These are phyloP conservation scores for Synergus umbraculus DNA, from an alignment of 2,888 invertebrate species.

Conservation along the genomic window DNA sequence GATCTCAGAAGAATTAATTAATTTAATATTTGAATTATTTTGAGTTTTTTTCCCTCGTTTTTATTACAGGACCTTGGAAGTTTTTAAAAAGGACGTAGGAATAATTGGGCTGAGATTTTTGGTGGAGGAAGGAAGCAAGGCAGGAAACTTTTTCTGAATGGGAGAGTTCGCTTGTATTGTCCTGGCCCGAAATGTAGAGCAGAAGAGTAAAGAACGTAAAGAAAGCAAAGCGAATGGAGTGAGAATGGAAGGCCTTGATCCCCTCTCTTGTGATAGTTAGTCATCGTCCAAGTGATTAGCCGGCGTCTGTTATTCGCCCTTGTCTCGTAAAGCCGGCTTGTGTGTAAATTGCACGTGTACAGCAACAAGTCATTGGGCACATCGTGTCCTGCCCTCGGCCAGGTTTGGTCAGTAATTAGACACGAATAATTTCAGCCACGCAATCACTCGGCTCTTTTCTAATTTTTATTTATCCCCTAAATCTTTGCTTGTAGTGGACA, in stretches of 20 bases:
- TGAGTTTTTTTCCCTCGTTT: not conserved
- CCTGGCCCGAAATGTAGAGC: conserved; percentile 27
- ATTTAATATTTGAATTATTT: not conserved
- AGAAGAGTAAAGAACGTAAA: conserved; percentile 40
- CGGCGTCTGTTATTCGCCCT: conserved; percentile 40
- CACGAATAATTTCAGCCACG: not conserved
- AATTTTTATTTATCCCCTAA: not conserved
- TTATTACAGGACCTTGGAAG: not conserved
- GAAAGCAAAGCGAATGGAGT: conserved; percentile 38
- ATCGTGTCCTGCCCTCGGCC: not conserved
- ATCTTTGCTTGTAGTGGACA: not conserved
- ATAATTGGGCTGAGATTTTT: not conserved
- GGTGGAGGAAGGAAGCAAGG: conserved; percentile 19
- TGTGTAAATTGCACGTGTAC: conserved; percentile 17
- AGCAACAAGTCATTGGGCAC: conserved; percentile 5
- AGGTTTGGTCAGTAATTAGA: not conserved
- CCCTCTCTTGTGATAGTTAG: conserved; percentile 30
- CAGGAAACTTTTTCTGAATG: conserved; percentile 37
- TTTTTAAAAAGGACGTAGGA: not conserved
- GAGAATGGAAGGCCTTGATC: conserved; percentile 41
- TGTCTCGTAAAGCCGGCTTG: conserved; percentile 38
- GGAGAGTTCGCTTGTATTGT: conserved; percentile 22
- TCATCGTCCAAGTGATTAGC: conserved; percentile 40
- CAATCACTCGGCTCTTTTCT: not conserved
- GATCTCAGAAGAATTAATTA: not conserved